Base-by-base conservation (phyloP, 2,113 vertebrate species). In the Carettochelys insculpta region DNA sequence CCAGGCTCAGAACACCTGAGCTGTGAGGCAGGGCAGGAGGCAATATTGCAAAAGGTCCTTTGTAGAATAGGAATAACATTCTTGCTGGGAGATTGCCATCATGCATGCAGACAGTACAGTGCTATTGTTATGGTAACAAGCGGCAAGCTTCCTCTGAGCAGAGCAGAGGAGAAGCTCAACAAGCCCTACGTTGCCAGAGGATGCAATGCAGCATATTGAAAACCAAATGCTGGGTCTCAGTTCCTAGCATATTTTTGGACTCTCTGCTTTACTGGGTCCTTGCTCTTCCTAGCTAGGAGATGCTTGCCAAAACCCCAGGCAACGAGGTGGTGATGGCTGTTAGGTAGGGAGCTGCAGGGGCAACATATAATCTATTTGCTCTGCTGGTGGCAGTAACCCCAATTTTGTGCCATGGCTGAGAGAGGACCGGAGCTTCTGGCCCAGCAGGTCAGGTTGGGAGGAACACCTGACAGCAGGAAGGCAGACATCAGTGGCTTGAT, bases 1-100 rank as follows among this genome's bases (percentile, higher is more conserved):
- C 20, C 34, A 20, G 65, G 87, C n/a, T 16, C 2, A 4, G 52
- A 0, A 0, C 2, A 38, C 29, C 27, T 0, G 2, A 76, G 61
- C 77, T 50, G 80, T 41, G 22, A 83, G 82, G 41, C 65, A 68
- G 54, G n/a, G 20, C 38, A 13, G 38, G 38, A n/a, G 20, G 20
- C 68, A 71, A 11, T 41, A 22, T 43, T 22, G 43, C 68, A 38
- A 71, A 5, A 71, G 22, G 68, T 38, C 38, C 5, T 3, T 24
- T 25, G n/a, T 11, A 43, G 41, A 73, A 41, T 6, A 73, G 68
- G 68, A 43, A 73, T 43, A 73, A 41, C 5, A 6, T 73, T 65
- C 34, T 65, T 20, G 81, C 92, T 34, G 80, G 25, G 79, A 80
- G 16, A 24, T 54, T 0, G 1, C 56, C 41, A 61, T 6, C 0